phyloP scores from a whole-genome alignment of 2,113 vertebrate genomes.

The Proteles cristata region DNA sequence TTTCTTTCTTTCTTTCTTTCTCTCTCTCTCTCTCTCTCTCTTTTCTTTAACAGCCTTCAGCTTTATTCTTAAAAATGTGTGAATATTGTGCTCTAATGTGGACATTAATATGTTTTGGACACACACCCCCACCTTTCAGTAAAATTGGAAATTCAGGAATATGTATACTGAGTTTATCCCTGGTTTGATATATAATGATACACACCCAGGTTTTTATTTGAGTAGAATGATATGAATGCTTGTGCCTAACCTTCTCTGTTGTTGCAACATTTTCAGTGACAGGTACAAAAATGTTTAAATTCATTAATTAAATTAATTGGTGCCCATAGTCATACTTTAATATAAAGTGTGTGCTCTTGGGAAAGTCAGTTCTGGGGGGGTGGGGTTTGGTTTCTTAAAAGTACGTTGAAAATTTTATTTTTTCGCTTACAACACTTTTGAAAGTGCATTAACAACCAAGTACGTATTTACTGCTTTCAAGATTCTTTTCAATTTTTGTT shows the following conservation, averaged over 20 bases:
- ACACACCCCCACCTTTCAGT: neutral
- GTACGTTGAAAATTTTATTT: neutral
- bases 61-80: constrained; percentile 18
- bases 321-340: neutral
- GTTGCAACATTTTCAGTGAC: neutral
- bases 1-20: neutral
- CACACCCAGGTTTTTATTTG: neutral
- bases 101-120: neutral
- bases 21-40: neutral
- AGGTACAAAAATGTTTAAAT: neutral
- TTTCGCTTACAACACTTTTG: neutral
- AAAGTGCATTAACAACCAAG: neutral
- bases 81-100: neutral
- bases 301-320: neutral
- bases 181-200: neutral
- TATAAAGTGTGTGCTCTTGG: neutral
- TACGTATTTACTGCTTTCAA: constrained; percentile 12
- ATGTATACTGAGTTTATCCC: neutral
- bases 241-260: neutral
- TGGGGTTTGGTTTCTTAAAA: constrained; percentile 23
- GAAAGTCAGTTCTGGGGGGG: neutral
- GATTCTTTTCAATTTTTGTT: neutral
- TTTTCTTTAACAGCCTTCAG: neutral
- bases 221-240: neutral
- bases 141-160: constrained; percentile 6